Percentiles rank a stretch among this genome's conserved stretches.
Evolutionary conservation across 2,113 vertebrate species (phyloP).

Genomic region (Spea bombifrons): DNA sequence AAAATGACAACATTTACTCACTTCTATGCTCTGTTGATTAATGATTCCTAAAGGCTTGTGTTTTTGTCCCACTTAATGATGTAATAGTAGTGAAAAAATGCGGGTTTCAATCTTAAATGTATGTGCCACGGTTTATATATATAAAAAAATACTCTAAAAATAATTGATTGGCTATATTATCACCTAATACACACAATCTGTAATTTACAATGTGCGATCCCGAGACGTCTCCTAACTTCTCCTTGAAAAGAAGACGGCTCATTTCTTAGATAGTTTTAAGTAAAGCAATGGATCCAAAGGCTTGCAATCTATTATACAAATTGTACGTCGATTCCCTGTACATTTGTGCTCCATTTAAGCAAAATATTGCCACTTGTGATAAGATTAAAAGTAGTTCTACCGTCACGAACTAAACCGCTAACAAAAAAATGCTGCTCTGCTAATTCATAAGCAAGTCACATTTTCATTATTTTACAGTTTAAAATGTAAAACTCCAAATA

Average conservation of each 20-base stretch:
- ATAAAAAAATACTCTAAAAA: constrained; percentile 4
- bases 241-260: not conserved
- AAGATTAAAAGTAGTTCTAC: not conserved
- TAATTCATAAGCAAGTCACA: constrained; percentile 51
- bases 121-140: not conserved
- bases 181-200: not conserved
- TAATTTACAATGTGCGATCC: not conserved
- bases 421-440: constrained; percentile 38
- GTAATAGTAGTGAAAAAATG: no score
- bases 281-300: not conserved
- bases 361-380: not conserved
- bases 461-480: constrained; percentile 27
- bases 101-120: not conserved
- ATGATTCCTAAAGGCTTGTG: no score
- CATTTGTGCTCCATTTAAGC: not conserved
- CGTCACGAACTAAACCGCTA: not conserved
- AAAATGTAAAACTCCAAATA: constrained; percentile 43
- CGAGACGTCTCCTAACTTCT: not conserved
- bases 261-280: not conserved
- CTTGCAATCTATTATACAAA: not conserved
- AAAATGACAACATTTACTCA: no score
- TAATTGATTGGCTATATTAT: not conserved
- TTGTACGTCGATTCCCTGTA: not conserved
- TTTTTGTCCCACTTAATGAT: no score
- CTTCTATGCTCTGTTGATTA: no score